Percentiles rank a stretch among this genome's conserved stretches.
Evolutionary conservation across 1,140 invertebrate species (phyloP).

Genomic region (Meloidogyne hapla): DNA sequence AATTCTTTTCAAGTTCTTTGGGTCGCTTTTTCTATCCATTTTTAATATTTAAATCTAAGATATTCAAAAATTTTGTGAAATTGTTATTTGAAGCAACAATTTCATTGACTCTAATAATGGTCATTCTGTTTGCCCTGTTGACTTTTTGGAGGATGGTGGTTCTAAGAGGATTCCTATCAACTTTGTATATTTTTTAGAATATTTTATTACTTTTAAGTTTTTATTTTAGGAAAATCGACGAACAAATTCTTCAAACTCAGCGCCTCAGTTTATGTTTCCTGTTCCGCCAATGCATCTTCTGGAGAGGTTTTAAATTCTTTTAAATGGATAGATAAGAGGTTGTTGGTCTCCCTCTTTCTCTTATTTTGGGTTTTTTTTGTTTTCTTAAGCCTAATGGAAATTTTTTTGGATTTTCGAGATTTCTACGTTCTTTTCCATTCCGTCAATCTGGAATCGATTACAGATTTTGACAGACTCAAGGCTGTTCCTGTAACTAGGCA

Average conservation of each 20-base stretch:
- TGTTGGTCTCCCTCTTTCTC: too few relatives aligned
- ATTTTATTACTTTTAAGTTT: not conserved
- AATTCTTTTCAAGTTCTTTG: too few relatives aligned
- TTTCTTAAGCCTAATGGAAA: too few relatives aligned
- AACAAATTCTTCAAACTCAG: not conserved
- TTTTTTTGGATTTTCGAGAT: too few relatives aligned
- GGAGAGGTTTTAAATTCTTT: not conserved
- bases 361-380: too few relatives aligned
- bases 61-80: not conserved
- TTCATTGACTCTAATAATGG: not conserved
- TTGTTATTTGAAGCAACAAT: constrained; percentile 6
- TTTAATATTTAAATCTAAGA: not conserved
- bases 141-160: not conserved
- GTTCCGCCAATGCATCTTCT: not conserved
- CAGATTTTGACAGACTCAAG: too few relatives aligned
- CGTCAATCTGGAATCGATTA: too few relatives aligned
- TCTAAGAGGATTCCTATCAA: not conserved
- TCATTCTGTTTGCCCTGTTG: not conserved
- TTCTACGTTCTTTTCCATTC: too few relatives aligned
- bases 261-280: not conserved
- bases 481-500: not conserved
- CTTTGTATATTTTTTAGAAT: not conserved
- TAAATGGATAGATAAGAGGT: not conserved
- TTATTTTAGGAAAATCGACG: not conserved
- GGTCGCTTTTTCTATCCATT: not conserved